A percentile compares a stretch with the other conserved stretches of the same genome.
Evolutionary conservation across 2,888 invertebrate genomes (phyloP).

Genomic region (Monochamus alternatus): DNA sequence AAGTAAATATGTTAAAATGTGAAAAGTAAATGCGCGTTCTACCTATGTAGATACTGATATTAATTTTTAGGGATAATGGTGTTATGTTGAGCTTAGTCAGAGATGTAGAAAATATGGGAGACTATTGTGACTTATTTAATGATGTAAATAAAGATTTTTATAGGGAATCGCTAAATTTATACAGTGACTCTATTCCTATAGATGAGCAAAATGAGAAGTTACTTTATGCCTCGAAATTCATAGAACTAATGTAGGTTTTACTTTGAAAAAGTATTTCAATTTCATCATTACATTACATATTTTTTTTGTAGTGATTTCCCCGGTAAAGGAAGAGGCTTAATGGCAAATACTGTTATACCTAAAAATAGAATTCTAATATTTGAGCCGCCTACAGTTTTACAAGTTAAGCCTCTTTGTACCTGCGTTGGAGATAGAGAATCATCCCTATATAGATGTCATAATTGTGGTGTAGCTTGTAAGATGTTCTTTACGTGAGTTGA

Average conservation of each 20-base stretch:
- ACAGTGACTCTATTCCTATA: conserved; percentile 33
- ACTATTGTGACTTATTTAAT: conserved; percentile 47
- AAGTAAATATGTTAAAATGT: conserved; percentile 28
- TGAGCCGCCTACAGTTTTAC: conserved; percentile 55
- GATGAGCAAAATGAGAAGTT: conserved; percentile 38
- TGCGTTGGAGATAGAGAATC: conserved; percentile 45
- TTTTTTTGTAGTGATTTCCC: conserved; percentile 33
- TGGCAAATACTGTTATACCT: conserved; percentile 44
- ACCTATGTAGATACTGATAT: neutral
- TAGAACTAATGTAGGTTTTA: conserved; percentile 47
- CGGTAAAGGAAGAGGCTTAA: conserved; percentile 48
- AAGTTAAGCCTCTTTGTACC: conserved; percentile 53
- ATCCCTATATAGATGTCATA: conserved; percentile 56
- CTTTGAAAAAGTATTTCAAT: neutral
- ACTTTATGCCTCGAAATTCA: conserved; percentile 40
- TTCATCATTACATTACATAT: conserved; percentile 3
- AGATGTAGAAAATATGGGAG: conserved; percentile 42
- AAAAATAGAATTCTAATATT: conserved; percentile 49
- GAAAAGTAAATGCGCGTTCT: neutral
- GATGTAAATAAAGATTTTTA: conserved; percentile 34
- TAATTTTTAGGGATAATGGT: conserved; percentile 44
- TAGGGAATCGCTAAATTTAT: conserved; percentile 43
- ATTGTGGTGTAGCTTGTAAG: conserved; percentile 51
- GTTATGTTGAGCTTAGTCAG: conserved; percentile 40
- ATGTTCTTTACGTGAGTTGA: conserved; percentile 53